Evolutionary conservation across 2,113 vertebrate genomes (phyloP), one percentile per base, ranked within the genome.

Genomic region (Laticauda laticaudata): DNA sequence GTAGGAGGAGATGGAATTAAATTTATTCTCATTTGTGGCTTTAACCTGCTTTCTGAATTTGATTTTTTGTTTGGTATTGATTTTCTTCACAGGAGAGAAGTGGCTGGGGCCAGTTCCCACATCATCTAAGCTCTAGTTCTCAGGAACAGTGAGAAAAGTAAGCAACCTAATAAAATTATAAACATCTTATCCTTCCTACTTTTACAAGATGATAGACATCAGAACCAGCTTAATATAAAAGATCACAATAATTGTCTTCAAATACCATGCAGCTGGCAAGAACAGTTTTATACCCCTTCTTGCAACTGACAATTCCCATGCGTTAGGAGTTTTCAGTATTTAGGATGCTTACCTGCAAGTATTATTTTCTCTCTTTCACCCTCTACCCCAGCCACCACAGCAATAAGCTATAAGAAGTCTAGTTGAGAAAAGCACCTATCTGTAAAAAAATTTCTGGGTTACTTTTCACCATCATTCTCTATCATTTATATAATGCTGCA

Each of bases 91-190:
- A 98, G 98, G 98, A 95, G 97, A 98, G 94, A 97, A 97, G 94
- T 98, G 98, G 98, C 93, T 97, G 95, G 98, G 98, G 24, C 98
- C 98, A 26, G 96, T 96, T 21, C 97, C 97, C 18, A 87, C 92
- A 75, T 56, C 51, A 21, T 14, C 92, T 86, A 94, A 55, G 14
- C 23, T 96, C 89, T 97, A 92, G 93, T 23, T 90, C 75, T 39
- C 2, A 2, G 4, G 69, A 89, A n/a, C 87, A 85, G 29, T n/a
- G 55, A 45, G 8, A 90, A 34, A 53, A 39, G 21, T 34, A 39
- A 93, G 34, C 88, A 43, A 29, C 75, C 51, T 56, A 9, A 1
- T 10, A 53, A 0, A 43, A 55, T 4, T 3, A 56, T 39, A 26
- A n/a, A 23, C 45, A 64, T 15, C 69, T 18, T 69, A 23, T 6